Conservation (phyloP, 1,140 invertebrate genomes). For the Drosophila serrata region DNA sequence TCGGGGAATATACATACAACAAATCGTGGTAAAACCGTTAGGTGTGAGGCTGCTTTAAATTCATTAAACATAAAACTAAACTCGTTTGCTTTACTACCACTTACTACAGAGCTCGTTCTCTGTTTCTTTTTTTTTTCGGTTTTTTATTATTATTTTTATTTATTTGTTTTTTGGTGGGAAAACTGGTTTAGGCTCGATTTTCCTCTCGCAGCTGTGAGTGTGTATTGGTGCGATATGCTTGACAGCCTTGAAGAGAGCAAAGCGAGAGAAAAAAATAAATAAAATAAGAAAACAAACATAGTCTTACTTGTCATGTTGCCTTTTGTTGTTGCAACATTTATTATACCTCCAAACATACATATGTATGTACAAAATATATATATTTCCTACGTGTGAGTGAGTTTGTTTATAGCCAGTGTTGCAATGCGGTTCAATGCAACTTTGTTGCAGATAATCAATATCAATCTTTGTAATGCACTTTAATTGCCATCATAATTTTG, state of each 20-base stretch:
- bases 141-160: conserved; percentile 4
- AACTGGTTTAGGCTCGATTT: conserved; percentile 62
- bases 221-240: conserved; percentile 29
- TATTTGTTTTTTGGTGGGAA: conserved; percentile 13
- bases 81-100: conserved; percentile 63
- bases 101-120: conserved; percentile 44
- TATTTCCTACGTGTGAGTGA: conserved; percentile 12
- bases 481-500: conserved; percentile 21
- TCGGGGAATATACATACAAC: conserved; percentile 6
- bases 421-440: conserved; percentile 36
- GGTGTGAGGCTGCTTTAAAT: conserved; percentile 37
- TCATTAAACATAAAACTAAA: conserved; percentile 55
- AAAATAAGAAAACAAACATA: conserved; percentile 40
- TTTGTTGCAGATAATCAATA: conserved; percentile 31
- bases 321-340: conserved; percentile 58
- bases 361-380: conserved; percentile 10
- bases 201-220: conserved; percentile 25
- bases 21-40: conserved; percentile 41
- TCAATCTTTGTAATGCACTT: conserved; percentile 20
- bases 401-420: conserved; percentile 28
- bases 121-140: conserved; percentile 1
- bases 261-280: conserved; percentile 22
- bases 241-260: conserved; percentile 77
- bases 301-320: conserved; percentile 34
- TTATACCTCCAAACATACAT: conserved; percentile 23